phyloP scores from a whole-genome alignment of 2,113 vertebrate genomes.

The Hippolais icterina region DNA sequence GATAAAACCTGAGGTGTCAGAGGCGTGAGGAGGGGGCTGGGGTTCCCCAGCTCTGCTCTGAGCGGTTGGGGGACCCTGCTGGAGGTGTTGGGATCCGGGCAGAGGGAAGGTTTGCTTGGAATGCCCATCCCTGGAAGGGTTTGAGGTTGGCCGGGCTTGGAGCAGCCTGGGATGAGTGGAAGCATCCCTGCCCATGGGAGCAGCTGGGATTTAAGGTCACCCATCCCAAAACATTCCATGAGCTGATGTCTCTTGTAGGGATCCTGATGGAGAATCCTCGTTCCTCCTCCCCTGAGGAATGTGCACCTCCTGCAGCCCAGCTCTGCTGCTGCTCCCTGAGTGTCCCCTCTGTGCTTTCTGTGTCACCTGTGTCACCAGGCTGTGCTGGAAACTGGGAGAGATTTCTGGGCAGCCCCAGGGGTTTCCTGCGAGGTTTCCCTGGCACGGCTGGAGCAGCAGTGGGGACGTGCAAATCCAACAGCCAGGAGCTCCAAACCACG shows the following conservation, averaged over 20 bases:
- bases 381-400: too few relatives aligned
- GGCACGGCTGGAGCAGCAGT: too few relatives aligned
- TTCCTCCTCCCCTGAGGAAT: neutral
- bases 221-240: neutral
- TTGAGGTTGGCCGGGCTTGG: fast-evolving
- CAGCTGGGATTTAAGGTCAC: neutral
- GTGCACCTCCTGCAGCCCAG: too few relatives aligned
- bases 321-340: neutral
- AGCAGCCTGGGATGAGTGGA: neutral
- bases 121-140: neutral
- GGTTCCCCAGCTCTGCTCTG: too few relatives aligned
- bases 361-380: too few relatives aligned
- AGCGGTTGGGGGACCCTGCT: neutral
- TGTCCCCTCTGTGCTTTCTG: neutral
- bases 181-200: fast-evolving
- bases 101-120: neutral
- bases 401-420: too few relatives aligned
- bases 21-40: too few relatives aligned
- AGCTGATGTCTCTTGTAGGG: fast-evolving
- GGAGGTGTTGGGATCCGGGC: neutral
- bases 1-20: too few relatives aligned
- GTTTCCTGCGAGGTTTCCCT: too few relatives aligned
- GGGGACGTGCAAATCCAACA: too few relatives aligned
- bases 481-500: neutral
- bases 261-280: neutral